phyloP scores from a whole-genome alignment of 2,888 invertebrate genomes.

The Punctoribates punctum region DNA sequence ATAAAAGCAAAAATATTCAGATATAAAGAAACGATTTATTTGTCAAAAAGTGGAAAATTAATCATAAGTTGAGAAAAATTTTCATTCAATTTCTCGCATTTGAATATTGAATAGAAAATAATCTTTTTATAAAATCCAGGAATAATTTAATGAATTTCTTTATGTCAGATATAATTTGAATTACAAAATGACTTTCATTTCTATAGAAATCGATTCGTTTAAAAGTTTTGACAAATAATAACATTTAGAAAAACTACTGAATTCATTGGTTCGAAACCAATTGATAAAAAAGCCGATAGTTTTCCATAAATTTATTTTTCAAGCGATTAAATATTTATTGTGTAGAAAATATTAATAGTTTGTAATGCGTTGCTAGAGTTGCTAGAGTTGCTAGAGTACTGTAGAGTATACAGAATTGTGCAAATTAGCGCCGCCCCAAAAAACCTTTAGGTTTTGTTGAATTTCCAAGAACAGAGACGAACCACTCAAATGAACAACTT shows the following conservation, averaged over 20 bases:
- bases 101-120: not conserved
- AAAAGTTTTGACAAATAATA: not conserved
- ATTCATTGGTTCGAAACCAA: constrained; percentile 30
- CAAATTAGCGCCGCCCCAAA: too few species aligned
- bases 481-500: too few species aligned
- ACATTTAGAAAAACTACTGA: not conserved
- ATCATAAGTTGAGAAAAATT: not conserved
- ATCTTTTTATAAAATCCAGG: not conserved
- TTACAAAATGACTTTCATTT: not conserved
- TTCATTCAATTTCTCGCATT: not conserved
- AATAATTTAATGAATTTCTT: too few species aligned
- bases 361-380: constrained; percentile 3
- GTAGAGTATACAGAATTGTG: too few species aligned
- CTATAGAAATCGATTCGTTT: not conserved
- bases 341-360: constrained; percentile 15
- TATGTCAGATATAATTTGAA: too few species aligned
- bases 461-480: too few species aligned
- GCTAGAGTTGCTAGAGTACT: too few species aligned
- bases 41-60: not conserved
- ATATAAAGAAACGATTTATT: constrained; percentile 1
- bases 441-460: too few species aligned
- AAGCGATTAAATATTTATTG: constrained; percentile 34
- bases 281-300: constrained; percentile 8
- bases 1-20: constrained; percentile 13
- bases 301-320: constrained; percentile 34